Evolutionary conservation across 2,113 vertebrate genomes (phyloP).

Genomic region (Speoplatyrhinus poulsoni): DNA sequence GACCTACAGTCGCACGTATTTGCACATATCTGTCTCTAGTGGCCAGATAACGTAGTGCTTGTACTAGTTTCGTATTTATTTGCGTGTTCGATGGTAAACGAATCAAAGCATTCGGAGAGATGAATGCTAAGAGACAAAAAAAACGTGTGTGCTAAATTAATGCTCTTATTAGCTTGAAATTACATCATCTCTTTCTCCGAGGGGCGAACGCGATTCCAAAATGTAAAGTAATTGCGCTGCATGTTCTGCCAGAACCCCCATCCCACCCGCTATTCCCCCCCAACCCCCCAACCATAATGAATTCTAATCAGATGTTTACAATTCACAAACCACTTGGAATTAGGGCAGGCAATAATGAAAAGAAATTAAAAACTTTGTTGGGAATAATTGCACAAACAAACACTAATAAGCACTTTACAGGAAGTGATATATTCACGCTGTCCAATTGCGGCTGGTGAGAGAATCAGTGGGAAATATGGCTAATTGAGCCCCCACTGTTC

Average conservation of each 20-base stretch:
- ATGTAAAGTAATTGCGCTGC: conserved; percentile 32
- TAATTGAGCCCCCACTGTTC: conserved; percentile 63
- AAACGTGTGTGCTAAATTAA: conserved; percentile 47
- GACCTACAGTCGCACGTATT: too few species aligned
- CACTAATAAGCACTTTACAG: conserved; percentile 53
- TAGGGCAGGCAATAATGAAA: conserved; percentile 44
- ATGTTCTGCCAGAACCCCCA: conserved; percentile 42
- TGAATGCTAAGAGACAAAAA: conserved; percentile 9
- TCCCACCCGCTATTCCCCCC: too few species aligned
- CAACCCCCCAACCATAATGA: conserved; percentile 18
- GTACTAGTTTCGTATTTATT: too few species aligned
- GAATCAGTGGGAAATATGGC: conserved; percentile 53
- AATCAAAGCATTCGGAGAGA: conserved; percentile 20
- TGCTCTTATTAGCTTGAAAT: conserved; percentile 58
- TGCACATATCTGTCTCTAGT: neutral
- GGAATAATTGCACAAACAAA: conserved; percentile 57
- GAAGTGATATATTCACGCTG: conserved; percentile 43
- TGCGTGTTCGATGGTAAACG: neutral
- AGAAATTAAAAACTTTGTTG: conserved; percentile 52
- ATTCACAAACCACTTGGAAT: conserved; percentile 54
- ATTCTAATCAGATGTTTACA: conserved; percentile 70
- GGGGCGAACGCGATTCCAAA: conserved; percentile 26
- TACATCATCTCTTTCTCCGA: conserved; percentile 49
- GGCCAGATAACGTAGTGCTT: neutral
- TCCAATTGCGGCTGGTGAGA: conserved; percentile 53